phyloP scores from a whole-genome alignment of 1,140 invertebrate genomes.

The Lycorma delicatula region DNA sequence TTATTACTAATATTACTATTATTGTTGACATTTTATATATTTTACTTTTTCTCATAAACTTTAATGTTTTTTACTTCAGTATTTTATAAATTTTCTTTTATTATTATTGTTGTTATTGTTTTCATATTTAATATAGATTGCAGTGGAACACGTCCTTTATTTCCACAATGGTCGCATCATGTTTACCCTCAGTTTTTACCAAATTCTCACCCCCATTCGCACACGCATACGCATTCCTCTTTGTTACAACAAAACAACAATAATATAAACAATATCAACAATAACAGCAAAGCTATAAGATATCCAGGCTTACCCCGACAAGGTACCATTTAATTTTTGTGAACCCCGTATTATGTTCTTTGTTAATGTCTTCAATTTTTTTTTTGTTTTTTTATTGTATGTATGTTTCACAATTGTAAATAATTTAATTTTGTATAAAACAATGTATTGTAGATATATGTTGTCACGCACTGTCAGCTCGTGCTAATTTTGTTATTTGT shows the following conservation, averaged over 20 bases:
- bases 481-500: too few species aligned
- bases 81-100: too few species aligned
- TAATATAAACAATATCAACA: conserved; percentile 30
- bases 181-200: conserved; percentile 86
- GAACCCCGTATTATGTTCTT: background rate
- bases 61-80: too few species aligned
- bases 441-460: too few species aligned
- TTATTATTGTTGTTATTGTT: too few species aligned
- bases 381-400: conserved; percentile 1
- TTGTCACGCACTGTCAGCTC: too few species aligned
- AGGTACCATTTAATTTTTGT: conserved; percentile 16
- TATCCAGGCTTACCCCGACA: conserved; percentile 26
- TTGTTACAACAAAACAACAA: conserved; percentile 36
- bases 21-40: too few species aligned
- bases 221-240: conserved; percentile 54
- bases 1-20: too few species aligned
- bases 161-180: conserved; percentile 86
- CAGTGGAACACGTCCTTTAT: conserved; percentile 55
- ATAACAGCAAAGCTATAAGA: conserved; percentile 30
- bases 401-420: background rate
- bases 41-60: too few species aligned
- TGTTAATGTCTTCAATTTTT: background rate
- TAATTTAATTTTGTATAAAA: conserved; percentile 7
- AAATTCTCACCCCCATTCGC: conserved; percentile 69
- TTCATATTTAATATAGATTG: too few species aligned